Conservation (phyloP, 2,888 invertebrate genomes). For the Oscheius sp. region DNA sequence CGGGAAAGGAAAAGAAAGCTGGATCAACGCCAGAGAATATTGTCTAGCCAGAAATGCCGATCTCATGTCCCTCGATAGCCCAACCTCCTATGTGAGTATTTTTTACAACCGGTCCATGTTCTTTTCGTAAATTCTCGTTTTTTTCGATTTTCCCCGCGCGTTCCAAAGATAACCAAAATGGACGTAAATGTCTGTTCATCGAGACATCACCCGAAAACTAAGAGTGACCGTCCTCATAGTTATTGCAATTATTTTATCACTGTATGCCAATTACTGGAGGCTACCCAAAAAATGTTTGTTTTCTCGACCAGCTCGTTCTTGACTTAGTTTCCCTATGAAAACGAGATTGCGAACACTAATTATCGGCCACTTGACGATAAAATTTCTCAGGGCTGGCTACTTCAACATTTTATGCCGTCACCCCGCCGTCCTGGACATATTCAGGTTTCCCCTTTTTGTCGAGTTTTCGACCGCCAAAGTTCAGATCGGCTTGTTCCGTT, state of each 20-base stretch:
- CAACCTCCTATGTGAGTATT: background rate
- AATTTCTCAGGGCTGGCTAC: conserved; percentile 29
- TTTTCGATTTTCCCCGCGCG: background rate
- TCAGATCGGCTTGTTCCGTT: conserved; percentile 22
- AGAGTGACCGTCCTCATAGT: too few relatives aligned
- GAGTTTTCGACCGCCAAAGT: background rate
- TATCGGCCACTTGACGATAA: background rate
- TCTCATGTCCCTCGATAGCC: conserved; percentile 13
- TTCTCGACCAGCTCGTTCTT: background rate
- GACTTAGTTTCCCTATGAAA: background rate
- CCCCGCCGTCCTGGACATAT: background rate
- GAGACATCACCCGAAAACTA: too few relatives aligned
- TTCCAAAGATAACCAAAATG: too few relatives aligned
- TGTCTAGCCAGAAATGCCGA: conserved; percentile 32
- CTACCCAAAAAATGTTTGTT: background rate
- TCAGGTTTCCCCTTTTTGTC: background rate
- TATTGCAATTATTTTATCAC: too few relatives aligned
- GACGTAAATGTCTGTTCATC: background rate
- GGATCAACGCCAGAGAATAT: conserved; percentile 34
- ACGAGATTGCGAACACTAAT: background rate
- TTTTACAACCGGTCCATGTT: background rate
- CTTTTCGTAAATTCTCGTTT: background rate
- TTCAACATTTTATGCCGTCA: conserved; percentile 16
- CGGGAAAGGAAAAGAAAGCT: conserved; percentile 12
- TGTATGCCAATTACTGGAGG: too few relatives aligned